A percentile compares a stretch with the other conserved stretches of the same genome.
These are phyloP conservation scores for Salticus scenicus DNA, from an alignment of 2,888 invertebrate species.

Conservation along the genomic window DNA sequence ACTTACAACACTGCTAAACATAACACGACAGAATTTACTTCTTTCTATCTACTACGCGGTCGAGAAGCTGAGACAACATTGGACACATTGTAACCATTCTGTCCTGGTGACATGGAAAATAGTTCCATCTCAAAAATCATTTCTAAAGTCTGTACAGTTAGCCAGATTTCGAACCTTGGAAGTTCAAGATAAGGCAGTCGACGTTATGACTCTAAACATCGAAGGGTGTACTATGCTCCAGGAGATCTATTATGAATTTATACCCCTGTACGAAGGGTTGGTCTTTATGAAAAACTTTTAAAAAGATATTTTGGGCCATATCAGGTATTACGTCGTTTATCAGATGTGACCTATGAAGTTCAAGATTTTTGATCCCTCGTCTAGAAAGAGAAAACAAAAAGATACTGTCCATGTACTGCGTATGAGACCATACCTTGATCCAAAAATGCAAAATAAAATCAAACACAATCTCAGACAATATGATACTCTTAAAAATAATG, in stretches of 20 bases:
- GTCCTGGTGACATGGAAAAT: too few relatives aligned
- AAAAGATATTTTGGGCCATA: too few relatives aligned
- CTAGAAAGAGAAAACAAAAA: too few relatives aligned
- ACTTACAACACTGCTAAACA: not conserved
- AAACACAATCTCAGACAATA: not conserved
- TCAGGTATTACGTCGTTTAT: too few relatives aligned
- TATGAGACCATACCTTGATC: too few relatives aligned
- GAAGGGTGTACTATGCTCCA: slow-evolving; percentile 1
- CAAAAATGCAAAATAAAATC: too few relatives aligned
- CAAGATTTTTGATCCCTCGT: too few relatives aligned
- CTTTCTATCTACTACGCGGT: not conserved
- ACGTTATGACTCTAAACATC: slow-evolving; percentile 9
- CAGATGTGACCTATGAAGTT: too few relatives aligned
- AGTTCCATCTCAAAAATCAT: not conserved
- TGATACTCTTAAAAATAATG: too few relatives aligned
- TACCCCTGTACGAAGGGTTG: slow-evolving; percentile 7
- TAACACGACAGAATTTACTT: not conserved
- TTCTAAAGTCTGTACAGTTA: slow-evolving; percentile 13
- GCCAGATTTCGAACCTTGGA: not conserved
- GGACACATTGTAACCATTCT: too few relatives aligned
- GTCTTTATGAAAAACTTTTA: not conserved
- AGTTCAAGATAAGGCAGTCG: not conserved
- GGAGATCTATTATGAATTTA: slow-evolving; percentile 20
- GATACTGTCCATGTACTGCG: not conserved
- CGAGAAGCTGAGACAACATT: not conserved